These are phyloP conservation scores for Carollia perspicillata DNA, from an alignment of 2,113 vertebrate genomes.

Conservation along the genomic window DNA sequence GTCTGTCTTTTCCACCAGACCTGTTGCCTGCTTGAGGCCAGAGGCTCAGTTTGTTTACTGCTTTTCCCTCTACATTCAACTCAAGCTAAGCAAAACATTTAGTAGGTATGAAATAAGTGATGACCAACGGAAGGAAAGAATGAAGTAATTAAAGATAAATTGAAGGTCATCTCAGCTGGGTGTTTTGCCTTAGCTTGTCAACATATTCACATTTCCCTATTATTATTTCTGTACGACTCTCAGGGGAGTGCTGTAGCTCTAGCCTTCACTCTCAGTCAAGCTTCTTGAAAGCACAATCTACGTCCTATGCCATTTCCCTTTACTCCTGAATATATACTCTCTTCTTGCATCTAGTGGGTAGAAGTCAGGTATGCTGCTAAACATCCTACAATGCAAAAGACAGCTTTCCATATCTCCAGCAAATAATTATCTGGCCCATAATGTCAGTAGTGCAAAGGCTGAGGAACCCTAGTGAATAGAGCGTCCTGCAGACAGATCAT, in stretches of 20 bases:
- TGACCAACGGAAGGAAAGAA: neutral
- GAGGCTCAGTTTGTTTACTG: neutral
- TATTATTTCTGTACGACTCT: neutral
- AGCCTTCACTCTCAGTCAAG: neutral
- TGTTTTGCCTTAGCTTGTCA: neutral
- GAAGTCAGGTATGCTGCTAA: neutral
- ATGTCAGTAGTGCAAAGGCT: neutral
- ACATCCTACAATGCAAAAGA: neutral
- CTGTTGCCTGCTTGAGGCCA: neutral
- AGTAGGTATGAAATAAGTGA: neutral
- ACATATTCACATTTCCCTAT: neutral
- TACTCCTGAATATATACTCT: neutral
- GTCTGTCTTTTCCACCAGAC: neutral
- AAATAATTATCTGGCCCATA: neutral
- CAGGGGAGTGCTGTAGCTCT: neutral
- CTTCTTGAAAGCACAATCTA: neutral
- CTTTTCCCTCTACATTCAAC: neutral
- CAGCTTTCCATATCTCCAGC: neutral
- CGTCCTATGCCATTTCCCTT: neutral
- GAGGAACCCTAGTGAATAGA: neutral
- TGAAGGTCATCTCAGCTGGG: neutral
- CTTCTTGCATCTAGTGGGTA: neutral
- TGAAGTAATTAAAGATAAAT: neutral
- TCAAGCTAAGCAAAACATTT: neutral
- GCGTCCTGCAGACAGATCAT: neutral